Conservation (phyloP, 2,113 vertebrate genomes). For the Orycteropus afer region DNA sequence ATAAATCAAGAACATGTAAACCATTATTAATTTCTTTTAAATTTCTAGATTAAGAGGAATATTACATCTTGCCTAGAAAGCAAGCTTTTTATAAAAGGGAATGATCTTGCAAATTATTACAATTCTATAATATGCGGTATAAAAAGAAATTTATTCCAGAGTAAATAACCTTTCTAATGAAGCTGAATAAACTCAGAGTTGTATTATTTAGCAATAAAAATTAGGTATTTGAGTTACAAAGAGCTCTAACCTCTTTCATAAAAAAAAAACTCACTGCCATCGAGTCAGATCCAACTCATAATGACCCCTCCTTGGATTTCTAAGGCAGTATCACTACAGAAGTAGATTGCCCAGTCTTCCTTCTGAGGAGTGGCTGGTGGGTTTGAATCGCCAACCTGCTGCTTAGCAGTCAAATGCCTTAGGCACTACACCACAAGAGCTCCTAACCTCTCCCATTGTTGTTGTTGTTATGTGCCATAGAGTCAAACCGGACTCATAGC, state of each 20-base stretch:
- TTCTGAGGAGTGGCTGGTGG: too few relatives aligned
- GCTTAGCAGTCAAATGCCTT: too few relatives aligned
- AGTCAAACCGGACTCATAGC: too few relatives aligned
- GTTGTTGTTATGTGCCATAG: too few relatives aligned
- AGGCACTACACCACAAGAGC: too few relatives aligned
- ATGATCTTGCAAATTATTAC: conserved; percentile 56
- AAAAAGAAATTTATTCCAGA: conserved; percentile 57
- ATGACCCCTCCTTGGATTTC: too few relatives aligned
- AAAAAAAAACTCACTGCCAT: too few relatives aligned
- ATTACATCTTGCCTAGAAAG: conserved; percentile 67
- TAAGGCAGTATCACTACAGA: too few relatives aligned
- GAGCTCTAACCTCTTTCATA: neutral
- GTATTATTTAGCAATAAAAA: conserved; percentile 28
- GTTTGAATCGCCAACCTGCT: too few relatives aligned
- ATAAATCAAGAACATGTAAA: conserved; percentile 50
- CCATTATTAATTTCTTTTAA: conserved; percentile 54
- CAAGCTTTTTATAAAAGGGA: conserved; percentile 65
- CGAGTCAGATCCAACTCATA: too few relatives aligned
- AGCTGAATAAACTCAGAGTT: conserved; percentile 52
- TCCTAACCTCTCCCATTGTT: too few relatives aligned
- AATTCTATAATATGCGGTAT: conserved; percentile 43
- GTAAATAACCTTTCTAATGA: conserved; percentile 59
- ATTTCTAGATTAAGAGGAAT: conserved; percentile 16
- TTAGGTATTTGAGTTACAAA: neutral
- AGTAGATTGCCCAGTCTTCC: too few relatives aligned